Evolutionary conservation across 2,113 vertebrate species (phyloP).

Genomic region (Reinhardtius hippoglossoides): DNA sequence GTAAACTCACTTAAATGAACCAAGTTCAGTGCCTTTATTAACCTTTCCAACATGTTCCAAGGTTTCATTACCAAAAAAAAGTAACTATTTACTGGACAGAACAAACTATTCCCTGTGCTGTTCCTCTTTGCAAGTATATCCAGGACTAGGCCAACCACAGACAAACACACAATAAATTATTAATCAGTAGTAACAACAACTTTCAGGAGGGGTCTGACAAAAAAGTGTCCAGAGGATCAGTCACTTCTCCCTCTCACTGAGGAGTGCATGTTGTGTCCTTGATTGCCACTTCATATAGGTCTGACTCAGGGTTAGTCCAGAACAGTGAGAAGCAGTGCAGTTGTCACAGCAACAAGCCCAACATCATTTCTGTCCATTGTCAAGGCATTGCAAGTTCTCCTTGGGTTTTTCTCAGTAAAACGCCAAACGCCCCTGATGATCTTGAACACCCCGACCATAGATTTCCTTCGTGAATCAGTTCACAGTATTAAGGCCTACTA

Average conservation of each 20-base stretch:
- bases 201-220: not conserved
- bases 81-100: not conserved
- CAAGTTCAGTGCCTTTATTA: not conserved
- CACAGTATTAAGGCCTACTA: not conserved
- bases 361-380: no score
- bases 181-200: no score
- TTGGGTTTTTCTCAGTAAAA: no score
- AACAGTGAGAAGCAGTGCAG: no score
- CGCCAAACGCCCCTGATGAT: no score
- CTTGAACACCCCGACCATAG: not conserved
- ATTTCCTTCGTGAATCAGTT: not conserved
- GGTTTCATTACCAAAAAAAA: not conserved
- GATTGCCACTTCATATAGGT: not conserved
- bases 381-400: no score
- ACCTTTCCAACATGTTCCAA: not conserved
- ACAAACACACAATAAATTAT: slow-evolving; percentile 2
- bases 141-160: not conserved
- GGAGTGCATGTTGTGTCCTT: not conserved
- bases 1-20: not conserved
- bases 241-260: not conserved
- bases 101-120: not conserved
- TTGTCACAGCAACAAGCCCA: no score
- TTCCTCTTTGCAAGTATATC: not conserved
- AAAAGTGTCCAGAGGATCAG: not conserved
- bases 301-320: not conserved